Base-by-base conservation (phyloP, 2,113 vertebrate species). In the Actenoides hombroni region DNA sequence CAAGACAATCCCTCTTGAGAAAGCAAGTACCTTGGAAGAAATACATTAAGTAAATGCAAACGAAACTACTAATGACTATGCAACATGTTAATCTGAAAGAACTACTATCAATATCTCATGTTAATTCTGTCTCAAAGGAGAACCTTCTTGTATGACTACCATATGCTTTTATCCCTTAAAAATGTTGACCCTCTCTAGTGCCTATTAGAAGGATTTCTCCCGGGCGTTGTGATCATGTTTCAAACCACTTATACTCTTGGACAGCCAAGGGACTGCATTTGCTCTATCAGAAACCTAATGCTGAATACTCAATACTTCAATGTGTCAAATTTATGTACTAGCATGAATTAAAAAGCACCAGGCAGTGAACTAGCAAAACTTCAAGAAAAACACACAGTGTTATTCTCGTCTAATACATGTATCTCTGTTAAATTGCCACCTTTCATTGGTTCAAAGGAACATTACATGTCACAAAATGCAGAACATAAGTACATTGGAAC, bases 101-200 rank as follows among this genome's bases (percentile, higher is more conserved):
- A 79, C 73, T 88, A 60, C 83, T 92, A 80, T 92, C 88, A 88
- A 92, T 93, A 95, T 87, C 94, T 95, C 83, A 91, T 86, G 90
- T 92, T 96, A 96, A 96, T 95, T 97, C 80, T 94, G 56, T 87
- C 94, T 95, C 92, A 68, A 23, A 94, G 94, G 88, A 92, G 40
- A 35, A 89, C 61, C 78, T 74, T 86, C 95, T 96, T 92, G 78
- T 91, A 91, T 85, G 60, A 94, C 88, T 92, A 88, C 83, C 80
- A 76, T 93, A 96, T 84, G 94, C 96, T 97, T 96, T 97, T 86
- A 97, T 94, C 94, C 61, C 95, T 96, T 94, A 93, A 94, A 92
- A 79, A 87, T 81, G 77, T 84, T 13, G 16, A 48, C 83, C 78
- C 46, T 95, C 92, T 94, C 95, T 63, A 91, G 73, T 70, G 88